Evolutionary conservation across 2,113 vertebrate species (phyloP).

Genomic region (Calyptommatus sinebrachiatus): DNA sequence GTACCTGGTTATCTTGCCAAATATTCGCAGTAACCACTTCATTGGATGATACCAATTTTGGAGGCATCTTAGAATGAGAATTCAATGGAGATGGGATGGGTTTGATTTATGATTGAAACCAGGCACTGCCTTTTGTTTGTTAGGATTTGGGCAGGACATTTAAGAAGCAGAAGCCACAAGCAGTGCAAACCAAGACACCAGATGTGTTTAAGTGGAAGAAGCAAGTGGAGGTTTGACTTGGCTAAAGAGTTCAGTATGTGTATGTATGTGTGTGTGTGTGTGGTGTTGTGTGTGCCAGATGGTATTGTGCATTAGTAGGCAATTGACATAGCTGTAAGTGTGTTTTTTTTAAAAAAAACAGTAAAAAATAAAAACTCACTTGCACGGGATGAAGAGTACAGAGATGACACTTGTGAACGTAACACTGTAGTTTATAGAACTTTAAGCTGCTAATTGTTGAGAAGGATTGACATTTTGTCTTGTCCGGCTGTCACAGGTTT

Average conservation of each 20-base stretch:
- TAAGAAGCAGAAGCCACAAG: conserved; percentile 47
- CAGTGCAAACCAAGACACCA: conserved; percentile 42
- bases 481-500: conserved; percentile 68
- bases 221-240: conserved; percentile 51
- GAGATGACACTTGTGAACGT: conserved; percentile 77
- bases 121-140: conserved; percentile 49
- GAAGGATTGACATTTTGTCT: conserved; percentile 77
- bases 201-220: conserved; percentile 32
- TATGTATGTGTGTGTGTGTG: conserved; percentile 67
- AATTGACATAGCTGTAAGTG: conserved; percentile 74
- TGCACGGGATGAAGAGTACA: conserved; percentile 76
- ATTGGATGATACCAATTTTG: conserved; percentile 45
- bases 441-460: conserved; percentile 80
- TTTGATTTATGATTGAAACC: conserved; percentile 40
- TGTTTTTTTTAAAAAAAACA: conserved; percentile 66
- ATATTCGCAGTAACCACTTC: conserved; percentile 34
- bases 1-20: background rate
- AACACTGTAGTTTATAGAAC: conserved; percentile 79
- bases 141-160: conserved; percentile 19
- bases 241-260: conserved; percentile 56
- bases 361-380: conserved; percentile 73
- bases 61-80: conserved; percentile 39
- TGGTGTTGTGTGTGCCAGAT: conserved; percentile 73
- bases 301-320: conserved; percentile 65
- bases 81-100: conserved; percentile 16